Evolutionary conservation across 2,113 vertebrate species (phyloP).

Genomic region (Chaetorhynchus papuensis): DNA sequence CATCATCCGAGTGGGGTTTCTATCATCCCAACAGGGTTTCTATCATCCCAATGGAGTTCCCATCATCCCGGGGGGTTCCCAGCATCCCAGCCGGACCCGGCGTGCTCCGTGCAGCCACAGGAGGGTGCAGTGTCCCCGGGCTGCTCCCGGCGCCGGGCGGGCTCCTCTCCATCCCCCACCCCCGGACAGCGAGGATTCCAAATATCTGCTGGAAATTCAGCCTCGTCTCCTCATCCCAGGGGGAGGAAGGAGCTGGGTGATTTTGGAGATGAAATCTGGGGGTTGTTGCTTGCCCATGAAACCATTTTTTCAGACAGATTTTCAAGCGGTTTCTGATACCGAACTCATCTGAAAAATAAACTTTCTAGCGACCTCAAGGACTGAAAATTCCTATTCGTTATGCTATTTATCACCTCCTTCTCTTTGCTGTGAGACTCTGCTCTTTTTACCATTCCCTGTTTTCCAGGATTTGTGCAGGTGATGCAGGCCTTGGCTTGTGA

Average conservation of each 20-base stretch:
- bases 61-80: not conserved
- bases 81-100: rapidly evolving
- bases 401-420: not conserved
- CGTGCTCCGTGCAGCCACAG: not conserved
- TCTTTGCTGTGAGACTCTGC: not conserved
- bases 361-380: not conserved
- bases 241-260: not conserved
- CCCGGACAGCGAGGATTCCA: not conserved
- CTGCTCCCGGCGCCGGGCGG: not conserved
- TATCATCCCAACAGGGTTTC: rapidly evolving
- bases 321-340: not conserved
- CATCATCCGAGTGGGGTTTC: not conserved
- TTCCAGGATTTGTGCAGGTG: not conserved
- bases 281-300: rapidly evolving
- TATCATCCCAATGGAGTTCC: not conserved
- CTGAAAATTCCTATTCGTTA: not conserved
- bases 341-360: not conserved
- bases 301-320: not conserved
- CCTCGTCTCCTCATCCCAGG: not conserved
- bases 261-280: not conserved
- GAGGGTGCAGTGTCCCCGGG: not conserved
- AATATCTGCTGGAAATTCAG: not conserved
- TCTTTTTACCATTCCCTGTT: not conserved
- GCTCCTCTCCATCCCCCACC: not conserved
- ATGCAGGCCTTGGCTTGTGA: not conserved